These are phyloP conservation scores for Buathra laborator DNA, from an alignment of 2,888 invertebrate species.

Conservation along the genomic window DNA sequence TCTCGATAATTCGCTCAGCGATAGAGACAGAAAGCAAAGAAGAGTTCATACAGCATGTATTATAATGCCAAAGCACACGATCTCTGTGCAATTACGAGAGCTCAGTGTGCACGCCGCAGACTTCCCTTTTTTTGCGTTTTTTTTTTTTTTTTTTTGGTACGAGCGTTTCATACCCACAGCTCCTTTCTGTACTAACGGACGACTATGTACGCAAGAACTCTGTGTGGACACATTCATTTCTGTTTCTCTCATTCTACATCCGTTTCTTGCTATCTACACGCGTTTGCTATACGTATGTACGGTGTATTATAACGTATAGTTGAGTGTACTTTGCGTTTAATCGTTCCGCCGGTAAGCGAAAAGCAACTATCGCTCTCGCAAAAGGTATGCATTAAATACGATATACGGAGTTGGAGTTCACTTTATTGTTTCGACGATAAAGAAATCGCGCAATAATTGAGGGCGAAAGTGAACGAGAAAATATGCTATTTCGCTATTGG, in stretches of 20 bases:
- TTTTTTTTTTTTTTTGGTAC: conserved; percentile 24
- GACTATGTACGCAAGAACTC: not conserved
- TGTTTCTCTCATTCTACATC: conserved; percentile 49
- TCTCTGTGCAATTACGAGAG: conserved; percentile 54
- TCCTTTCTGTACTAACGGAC: conserved; percentile 13
- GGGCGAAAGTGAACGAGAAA: conserved; percentile 38
- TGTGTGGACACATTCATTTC: conserved; percentile 40
- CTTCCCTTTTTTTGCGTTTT: not conserved
- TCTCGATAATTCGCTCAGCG: conserved; percentile 11
- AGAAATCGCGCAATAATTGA: conserved; percentile 29
- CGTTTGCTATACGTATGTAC: not conserved
- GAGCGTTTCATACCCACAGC: conserved; percentile 8
- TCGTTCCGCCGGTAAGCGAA: not conserved
- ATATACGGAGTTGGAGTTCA: not conserved
- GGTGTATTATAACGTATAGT: not conserved
- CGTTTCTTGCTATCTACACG: conserved; percentile 37
- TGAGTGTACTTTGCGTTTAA: conserved; percentile 6
- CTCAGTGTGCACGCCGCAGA: conserved; percentile 45
- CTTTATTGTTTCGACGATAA: conserved; percentile 14
- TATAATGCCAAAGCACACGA: conserved; percentile 55
- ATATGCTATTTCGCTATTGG: conserved; percentile 14
- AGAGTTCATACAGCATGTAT: not conserved
- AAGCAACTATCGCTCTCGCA: conserved; percentile 6
- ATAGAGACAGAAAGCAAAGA: not conserved
- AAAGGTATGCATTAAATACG: conserved; percentile 21